phyloP scores from a whole-genome alignment of 2,797 vertebrate genomes.

The Merluccius polli region DNA sequence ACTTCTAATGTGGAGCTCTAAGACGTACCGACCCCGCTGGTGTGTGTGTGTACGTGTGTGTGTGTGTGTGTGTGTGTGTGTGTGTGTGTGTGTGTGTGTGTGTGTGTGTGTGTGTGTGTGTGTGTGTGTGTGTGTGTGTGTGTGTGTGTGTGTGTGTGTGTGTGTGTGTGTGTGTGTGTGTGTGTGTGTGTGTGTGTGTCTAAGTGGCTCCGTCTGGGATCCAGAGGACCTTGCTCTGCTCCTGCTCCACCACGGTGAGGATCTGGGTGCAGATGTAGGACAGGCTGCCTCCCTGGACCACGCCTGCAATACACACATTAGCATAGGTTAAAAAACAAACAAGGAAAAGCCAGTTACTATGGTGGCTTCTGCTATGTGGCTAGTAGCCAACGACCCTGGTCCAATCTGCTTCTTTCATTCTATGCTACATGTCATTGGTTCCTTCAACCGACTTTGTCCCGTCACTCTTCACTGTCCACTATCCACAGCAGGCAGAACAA shows the following conservation, averaged over 20 bases:
- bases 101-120: background rate
- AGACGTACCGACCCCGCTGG: constrained; percentile 38
- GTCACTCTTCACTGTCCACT: background rate
- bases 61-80: too few relatives aligned
- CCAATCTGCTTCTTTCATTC: background rate
- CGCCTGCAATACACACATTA: constrained; percentile 72
- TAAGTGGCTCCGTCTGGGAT: constrained; percentile 75
- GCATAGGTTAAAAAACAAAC: background rate
- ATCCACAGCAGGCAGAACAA: background rate
- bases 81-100: constrained; percentile 8
- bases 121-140: too few relatives aligned
- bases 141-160: too few relatives aligned
- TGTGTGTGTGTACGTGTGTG: background rate
- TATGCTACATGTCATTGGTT: background rate
- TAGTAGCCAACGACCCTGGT: background rate
- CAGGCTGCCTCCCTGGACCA: constrained; percentile 93
- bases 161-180: too few relatives aligned
- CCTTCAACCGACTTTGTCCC: background rate
- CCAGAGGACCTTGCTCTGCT: constrained; percentile 99
- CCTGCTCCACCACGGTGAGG: constrained; percentile 92
- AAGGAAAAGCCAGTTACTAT: background rate
- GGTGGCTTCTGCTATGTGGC: too few relatives aligned
- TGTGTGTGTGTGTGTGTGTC: background rate
- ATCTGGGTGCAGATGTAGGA: constrained; percentile 98
- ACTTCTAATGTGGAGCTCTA: constrained; percentile 24